Conservation (phyloP, 2,113 vertebrate genomes). For the Megaceryle torquata region DNA sequence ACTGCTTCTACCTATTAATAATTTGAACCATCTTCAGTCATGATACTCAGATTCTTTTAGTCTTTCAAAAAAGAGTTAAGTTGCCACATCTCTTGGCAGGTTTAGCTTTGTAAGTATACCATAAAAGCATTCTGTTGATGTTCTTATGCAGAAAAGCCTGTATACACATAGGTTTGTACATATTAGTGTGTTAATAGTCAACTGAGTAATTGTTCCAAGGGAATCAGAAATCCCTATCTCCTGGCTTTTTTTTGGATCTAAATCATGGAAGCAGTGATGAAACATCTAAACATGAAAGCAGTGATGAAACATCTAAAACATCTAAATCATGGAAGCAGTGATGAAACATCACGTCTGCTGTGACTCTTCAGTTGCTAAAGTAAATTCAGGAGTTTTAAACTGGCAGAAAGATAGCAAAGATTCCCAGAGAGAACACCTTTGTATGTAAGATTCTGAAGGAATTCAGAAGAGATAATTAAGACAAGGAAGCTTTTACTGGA, state of each 20-base stretch:
- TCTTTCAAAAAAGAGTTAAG: not conserved
- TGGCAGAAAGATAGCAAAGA: not conserved
- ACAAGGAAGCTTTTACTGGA: not conserved
- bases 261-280: not conserved
- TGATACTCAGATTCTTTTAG: not conserved
- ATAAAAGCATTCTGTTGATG: not conserved
- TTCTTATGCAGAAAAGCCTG: not conserved
- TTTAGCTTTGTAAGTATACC: not conserved
- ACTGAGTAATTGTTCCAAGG: not conserved
- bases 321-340: not conserved
- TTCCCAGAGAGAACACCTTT: not conserved
- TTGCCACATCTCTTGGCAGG: not conserved
- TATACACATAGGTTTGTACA: not conserved
- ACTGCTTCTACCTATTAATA: not conserved
- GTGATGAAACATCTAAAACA: not conserved
- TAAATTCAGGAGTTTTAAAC: not conserved
- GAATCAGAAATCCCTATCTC: not conserved
- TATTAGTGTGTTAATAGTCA: not conserved
- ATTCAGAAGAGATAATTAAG: not conserved
- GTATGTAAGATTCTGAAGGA: not conserved
- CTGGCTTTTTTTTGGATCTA: not conserved
- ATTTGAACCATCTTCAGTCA: not conserved
- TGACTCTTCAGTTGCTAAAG: not conserved
- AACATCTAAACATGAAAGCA: not conserved
- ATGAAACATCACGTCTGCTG: not conserved